phyloP scores from a whole-genome alignment of 2,888 invertebrate species.

The Lysandra bellargus region DNA sequence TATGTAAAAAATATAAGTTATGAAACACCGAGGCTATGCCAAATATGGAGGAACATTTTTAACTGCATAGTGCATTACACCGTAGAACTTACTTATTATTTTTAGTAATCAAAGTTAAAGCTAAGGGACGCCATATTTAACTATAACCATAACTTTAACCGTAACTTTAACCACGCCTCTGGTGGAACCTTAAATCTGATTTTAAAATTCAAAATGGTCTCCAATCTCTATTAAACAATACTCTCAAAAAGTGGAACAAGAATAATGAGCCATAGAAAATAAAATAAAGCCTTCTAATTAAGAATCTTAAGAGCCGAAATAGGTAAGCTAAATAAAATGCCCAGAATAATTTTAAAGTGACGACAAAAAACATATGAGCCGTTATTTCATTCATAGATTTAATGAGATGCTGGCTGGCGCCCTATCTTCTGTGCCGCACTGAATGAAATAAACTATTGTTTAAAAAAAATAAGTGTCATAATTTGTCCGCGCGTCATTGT shows the following conservation, averaged over 20 bases:
- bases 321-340: constrained; percentile 2
- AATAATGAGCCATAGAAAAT: not conserved
- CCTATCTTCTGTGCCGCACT: constrained; percentile 35
- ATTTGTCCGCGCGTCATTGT: constrained; percentile 42
- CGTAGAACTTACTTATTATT: not conserved
- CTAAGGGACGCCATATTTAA: too few species aligned
- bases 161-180: too few species aligned
- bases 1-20: constrained; percentile 30
- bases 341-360: not conserved
- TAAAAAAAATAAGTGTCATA: constrained; percentile 34
- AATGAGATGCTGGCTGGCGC: constrained; percentile 36
- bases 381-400: constrained; percentile 33
- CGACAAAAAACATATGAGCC: constrained; percentile 6
- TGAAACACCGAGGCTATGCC: not conserved
- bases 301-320: not conserved
- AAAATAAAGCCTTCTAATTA: constrained; percentile 17
- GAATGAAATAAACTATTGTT: constrained; percentile 35
- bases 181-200: not conserved
- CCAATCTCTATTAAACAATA: not conserved
- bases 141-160: too few species aligned
- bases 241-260: not conserved
- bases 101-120: not conserved
- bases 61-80: not conserved
- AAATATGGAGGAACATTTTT: constrained; percentile 6
- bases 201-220: not conserved